phyloP scores from a whole-genome alignment of 1,140 invertebrate genomes.

The Solen grandis region DNA sequence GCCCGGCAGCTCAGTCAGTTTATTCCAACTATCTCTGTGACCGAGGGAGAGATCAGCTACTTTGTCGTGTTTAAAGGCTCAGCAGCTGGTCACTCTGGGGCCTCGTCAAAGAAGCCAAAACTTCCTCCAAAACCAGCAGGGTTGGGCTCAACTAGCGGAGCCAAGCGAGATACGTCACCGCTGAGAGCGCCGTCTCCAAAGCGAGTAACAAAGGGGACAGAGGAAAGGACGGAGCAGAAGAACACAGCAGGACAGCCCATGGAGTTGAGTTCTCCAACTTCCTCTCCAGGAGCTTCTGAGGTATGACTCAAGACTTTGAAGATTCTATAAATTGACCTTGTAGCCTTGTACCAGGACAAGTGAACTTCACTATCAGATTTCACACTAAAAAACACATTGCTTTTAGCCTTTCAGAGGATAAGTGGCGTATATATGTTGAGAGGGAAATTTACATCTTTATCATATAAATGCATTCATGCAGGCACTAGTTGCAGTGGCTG shows the following conservation, averaged over 20 bases:
- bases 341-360: too few species aligned
- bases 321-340: background rate
- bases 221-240: background rate
- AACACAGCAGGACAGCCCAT: conserved; percentile 39
- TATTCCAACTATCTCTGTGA: conserved; percentile 63
- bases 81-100: background rate
- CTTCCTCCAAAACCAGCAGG: background rate
- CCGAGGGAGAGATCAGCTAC: conserved; percentile 65
- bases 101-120: background rate
- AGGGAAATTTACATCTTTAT: too few species aligned
- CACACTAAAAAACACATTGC: background rate
- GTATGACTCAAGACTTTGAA: conserved; percentile 7
- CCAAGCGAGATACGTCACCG: conserved; percentile 18
- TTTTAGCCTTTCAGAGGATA: too few species aligned
- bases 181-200: conserved; percentile 22
- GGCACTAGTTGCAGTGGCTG: too few species aligned
- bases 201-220: background rate
- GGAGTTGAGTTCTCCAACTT: conserved; percentile 36
- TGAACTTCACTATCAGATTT: background rate
- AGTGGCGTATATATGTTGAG: too few species aligned
- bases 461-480: too few species aligned
- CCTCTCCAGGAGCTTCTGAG: conserved; percentile 42
- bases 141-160: background rate
- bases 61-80: conserved; percentile 67
- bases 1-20: conserved; percentile 70